Evolutionary conservation across 2,113 vertebrate species (phyloP).

Genomic region (Periophthalmus modestus): DNA sequence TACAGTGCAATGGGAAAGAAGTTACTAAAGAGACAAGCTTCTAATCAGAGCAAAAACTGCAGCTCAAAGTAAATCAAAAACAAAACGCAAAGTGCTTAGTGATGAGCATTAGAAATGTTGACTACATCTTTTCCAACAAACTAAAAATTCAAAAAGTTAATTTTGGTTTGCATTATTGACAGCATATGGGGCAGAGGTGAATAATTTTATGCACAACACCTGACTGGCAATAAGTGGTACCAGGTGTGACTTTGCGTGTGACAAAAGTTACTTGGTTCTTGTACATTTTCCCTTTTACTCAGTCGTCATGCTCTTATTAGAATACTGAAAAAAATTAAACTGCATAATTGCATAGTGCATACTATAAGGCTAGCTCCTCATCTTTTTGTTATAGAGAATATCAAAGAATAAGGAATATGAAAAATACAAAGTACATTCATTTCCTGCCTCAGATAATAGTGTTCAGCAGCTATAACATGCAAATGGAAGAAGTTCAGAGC

Average conservation of each 20-base stretch:
- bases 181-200: too few relatives aligned
- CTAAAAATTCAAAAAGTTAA: background rate
- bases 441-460: conserved; percentile 55
- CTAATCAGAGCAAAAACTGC: background rate
- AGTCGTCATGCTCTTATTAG: conserved; percentile 39
- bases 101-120: background rate
- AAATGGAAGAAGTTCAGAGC: conserved; percentile 38
- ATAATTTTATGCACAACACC: too few relatives aligned
- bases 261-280: conserved; percentile 19
- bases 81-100: background rate
- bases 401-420: conserved; percentile 37
- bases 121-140: background rate
- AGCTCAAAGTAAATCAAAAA: background rate
- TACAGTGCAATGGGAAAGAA: background rate
- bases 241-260: conserved; percentile 36
- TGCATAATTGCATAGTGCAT: conserved; percentile 42
- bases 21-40: background rate
- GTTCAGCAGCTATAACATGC: conserved; percentile 44
- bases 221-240: background rate
- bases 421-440: conserved; percentile 50
- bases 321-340: conserved; percentile 35
- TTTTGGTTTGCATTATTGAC: too few relatives aligned
- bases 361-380: conserved; percentile 31
- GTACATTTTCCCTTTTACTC: conserved; percentile 31
- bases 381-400: conserved; percentile 47